Evolutionary conservation across 1,140 invertebrate species (phyloP), one percentile per base, ranked within the genome.

Genomic region (Sminthurinus signatus): DNA sequence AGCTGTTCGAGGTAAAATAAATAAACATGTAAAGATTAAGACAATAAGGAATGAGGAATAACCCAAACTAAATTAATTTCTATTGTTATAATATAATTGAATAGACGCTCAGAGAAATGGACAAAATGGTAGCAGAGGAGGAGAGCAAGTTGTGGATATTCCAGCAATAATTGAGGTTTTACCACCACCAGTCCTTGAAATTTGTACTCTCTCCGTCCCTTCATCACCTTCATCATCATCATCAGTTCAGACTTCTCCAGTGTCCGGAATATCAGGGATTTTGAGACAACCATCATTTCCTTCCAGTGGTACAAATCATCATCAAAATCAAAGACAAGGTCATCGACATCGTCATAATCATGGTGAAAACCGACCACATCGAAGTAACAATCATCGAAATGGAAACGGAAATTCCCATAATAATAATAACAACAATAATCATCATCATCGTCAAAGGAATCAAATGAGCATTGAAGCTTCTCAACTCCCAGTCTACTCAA

Each of bases 1-100:
- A 3, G 60, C 46, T 60, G 73, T 78, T 76, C 76, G 76, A 78
- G 78, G 78, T 80, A n/a, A n/a, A 76, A 78, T n/a, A n/a, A n/a
- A n/a, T n/a, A n/a, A n/a, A n/a, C n/a, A n/a, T n/a, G n/a, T n/a
- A n/a, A n/a, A n/a, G n/a, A n/a, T n/a, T n/a, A n/a, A n/a, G n/a
- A n/a, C n/a, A n/a, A n/a, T n/a, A n/a, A n/a, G n/a, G n/a, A n/a
- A n/a, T n/a, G n/a, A n/a, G n/a, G n/a, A n/a, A n/a, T n/a, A n/a
- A n/a, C n/a, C n/a, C n/a, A n/a, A n/a, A n/a, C n/a, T n/a, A n/a
- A n/a, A n/a, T n/a, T n/a, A n/a, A n/a, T n/a, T n/a, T n/a, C n/a
- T n/a, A n/a, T n/a, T n/a, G n/a, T n/a, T n/a, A n/a, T n/a, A n/a
- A n/a, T n/a, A n/a, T n/a, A n/a, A 77, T 78, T 23, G 23, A 27